Conservation (phyloP, 2,888 invertebrate genomes). For the Tridacna crocea region DNA sequence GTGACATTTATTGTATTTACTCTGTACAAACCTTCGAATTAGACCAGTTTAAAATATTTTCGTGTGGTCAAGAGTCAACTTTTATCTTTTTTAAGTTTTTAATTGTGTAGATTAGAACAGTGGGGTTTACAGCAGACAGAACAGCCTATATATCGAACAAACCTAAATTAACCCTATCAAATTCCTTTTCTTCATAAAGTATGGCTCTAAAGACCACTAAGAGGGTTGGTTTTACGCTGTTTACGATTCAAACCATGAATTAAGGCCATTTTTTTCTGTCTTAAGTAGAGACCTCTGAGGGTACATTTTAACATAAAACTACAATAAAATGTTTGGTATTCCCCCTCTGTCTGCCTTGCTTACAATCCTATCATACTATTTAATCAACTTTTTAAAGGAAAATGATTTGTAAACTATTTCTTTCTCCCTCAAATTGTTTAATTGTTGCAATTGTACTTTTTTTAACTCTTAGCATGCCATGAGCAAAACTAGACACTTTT, state of each 20-base stretch:
- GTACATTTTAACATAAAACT: constrained; percentile 31
- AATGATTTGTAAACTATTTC: neutral
- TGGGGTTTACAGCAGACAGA: neutral
- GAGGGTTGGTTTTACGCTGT: constrained; percentile 11
- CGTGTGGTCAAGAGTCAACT: no score
- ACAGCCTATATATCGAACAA: neutral
- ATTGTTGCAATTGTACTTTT: neutral
- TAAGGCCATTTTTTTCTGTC: constrained; percentile 18
- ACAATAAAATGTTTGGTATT: constrained; percentile 26
- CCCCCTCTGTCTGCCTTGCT: neutral
- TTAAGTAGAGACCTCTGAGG: constrained; percentile 31
- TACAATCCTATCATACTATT: constrained; percentile 14
- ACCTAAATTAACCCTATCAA: constrained; percentile 25
- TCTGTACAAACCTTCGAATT: no score
- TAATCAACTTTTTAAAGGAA: constrained; percentile 24
- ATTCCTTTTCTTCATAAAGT: constrained; percentile 16
- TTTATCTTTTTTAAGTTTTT: no score
- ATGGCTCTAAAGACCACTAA: constrained; percentile 24
- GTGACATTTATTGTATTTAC: no score
- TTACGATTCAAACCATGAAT: constrained; percentile 27
- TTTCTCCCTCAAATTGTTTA: neutral
- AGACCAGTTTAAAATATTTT: no score
- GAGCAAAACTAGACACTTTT: no score
- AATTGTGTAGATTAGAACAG: no score
- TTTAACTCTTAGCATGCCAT: neutral